These are phyloP conservation scores for Pentalonia nigronervosa DNA, from an alignment of 1,140 invertebrate genomes.

Conservation along the genomic window DNA sequence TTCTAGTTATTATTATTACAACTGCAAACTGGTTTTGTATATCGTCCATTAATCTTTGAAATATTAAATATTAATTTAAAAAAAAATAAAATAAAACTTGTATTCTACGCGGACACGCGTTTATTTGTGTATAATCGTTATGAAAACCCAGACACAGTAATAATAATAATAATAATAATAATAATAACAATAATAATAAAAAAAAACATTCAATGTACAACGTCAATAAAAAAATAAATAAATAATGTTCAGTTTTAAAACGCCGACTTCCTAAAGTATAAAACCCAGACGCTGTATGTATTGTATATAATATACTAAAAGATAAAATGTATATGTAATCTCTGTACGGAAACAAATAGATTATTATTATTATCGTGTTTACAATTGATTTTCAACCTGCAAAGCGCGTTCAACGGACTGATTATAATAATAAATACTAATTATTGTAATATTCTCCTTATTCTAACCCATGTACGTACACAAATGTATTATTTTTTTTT, in stretches of 20 bases:
- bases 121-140: conserved; percentile 13
- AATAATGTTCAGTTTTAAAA: conserved; percentile 25
- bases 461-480: background rate
- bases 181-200: conserved; percentile 16
- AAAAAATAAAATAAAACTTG: conserved; percentile 8
- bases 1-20: conserved; percentile 31
- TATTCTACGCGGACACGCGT: conserved; percentile 14
- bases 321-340: background rate
- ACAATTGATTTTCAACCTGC: background rate
- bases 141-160: conserved; percentile 13
- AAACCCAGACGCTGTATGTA: background rate
- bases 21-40: conserved; percentile 28
- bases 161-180: conserved; percentile 8
- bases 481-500: background rate
- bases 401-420: background rate
- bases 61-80: conserved; percentile 37
- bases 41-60: conserved; percentile 11
- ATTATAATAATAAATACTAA: conserved; percentile 20
- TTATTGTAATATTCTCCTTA: background rate
- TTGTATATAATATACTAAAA: background rate
- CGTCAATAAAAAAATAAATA: conserved; percentile 20
- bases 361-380: background rate
- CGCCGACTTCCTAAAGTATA: conserved; percentile 10
- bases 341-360: background rate
- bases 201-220: background rate